phyloP scores from a whole-genome alignment of 2,888 invertebrate genomes.

The Octonoba sinensis region DNA sequence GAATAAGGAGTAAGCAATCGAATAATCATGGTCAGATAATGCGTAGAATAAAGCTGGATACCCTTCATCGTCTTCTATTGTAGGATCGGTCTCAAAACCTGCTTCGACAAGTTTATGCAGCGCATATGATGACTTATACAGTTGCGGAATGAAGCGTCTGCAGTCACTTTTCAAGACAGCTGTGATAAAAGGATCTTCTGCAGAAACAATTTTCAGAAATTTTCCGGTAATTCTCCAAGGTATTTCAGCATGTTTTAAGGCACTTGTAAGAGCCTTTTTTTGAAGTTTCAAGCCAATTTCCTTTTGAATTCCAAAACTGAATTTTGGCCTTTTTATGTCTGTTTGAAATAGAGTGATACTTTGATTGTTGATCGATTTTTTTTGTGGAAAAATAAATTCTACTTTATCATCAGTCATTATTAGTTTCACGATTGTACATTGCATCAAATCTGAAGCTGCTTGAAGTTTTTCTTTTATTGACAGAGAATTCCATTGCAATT shows the following conservation, averaged over 20 bases:
- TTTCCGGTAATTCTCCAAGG: not conserved
- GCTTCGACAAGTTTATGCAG: not conserved
- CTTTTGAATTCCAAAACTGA: not conserved
- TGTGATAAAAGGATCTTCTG: not conserved
- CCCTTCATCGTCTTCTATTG: not conserved
- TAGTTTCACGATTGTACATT: not conserved
- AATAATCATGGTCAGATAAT: not conserved
- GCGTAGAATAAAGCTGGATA: not conserved
- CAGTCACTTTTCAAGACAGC: not conserved
- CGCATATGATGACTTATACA: slow-evolving; percentile 4
- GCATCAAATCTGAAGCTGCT: not conserved
- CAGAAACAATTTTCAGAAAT: not conserved
- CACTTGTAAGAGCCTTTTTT: not conserved
- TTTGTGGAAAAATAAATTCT: too few species aligned
- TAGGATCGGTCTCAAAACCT: slow-evolving; percentile 1
- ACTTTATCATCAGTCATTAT: not conserved
- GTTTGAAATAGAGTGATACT: too few species aligned
- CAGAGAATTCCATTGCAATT: not conserved
- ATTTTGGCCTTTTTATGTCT: too few species aligned
- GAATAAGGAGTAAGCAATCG: not conserved
- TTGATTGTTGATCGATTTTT: too few species aligned
- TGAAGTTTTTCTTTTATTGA: not conserved
- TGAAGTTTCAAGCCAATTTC: not conserved
- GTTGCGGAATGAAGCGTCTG: not conserved
- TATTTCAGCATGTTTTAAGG: not conserved